Conservation (phyloP, 2,888 invertebrate species). For the Scrobipalpa costella region DNA sequence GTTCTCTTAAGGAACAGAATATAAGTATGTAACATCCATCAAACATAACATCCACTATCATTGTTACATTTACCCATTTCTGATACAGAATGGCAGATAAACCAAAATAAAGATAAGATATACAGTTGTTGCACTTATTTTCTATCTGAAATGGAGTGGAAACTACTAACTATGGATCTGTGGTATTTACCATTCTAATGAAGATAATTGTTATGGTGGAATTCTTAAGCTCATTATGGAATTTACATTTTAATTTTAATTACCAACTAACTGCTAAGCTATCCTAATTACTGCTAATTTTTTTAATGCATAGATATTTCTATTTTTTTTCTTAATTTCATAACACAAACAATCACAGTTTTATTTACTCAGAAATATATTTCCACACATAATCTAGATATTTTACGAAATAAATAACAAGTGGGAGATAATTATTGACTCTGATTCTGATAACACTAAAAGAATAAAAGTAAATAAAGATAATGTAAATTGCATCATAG, state of each 20-base stretch:
- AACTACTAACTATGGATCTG: slow-evolving; percentile 3
- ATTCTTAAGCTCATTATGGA: not conserved
- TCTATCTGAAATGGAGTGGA: slow-evolving; percentile 9
- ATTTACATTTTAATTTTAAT: not conserved
- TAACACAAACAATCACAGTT: no score
- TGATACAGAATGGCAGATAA: slow-evolving; percentile 27
- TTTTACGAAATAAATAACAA: no score
- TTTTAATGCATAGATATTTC: no score
- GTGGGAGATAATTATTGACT: no score
- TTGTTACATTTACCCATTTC: slow-evolving; percentile 19
- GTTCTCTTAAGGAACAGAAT: no score
- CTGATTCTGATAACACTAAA: no score
- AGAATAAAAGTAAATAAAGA: no score
- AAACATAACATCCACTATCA: slow-evolving; percentile 10
- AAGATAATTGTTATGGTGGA: not conserved
- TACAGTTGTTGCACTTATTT: slow-evolving; percentile 10
- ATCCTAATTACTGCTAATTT: no score
- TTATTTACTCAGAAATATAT: no score
- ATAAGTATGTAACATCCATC: not conserved
- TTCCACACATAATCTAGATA: no score
- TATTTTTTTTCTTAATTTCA: no score
- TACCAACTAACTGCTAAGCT: no score
- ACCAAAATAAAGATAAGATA: slow-evolving; percentile 27
- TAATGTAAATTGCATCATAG: not conserved
- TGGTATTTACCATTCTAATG: slow-evolving; percentile 4